Evolutionary conservation across 2,113 vertebrate species (phyloP), one percentile per base, ranked within the genome.

Genomic region (Nycticryphes semicollaris): DNA sequence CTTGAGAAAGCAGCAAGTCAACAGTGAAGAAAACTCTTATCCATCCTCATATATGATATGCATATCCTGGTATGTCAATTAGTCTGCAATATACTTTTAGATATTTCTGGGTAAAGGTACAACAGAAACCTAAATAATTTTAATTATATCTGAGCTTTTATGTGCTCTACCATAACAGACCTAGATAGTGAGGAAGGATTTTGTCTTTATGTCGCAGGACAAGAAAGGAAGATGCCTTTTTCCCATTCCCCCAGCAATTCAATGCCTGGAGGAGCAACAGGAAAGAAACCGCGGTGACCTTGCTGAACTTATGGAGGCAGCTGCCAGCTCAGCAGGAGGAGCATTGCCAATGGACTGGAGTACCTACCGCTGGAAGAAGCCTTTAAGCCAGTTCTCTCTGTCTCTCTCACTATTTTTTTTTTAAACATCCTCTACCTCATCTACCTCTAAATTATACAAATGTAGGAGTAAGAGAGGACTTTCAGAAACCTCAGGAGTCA

Each of bases 201-300:
- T 96, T 79, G 66, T 72, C 93, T 95, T 90, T 85, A 47, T 56
- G 59, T 84, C 0, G 1, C 45, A 60, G 75, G 66, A 70, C 18
- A 87, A 94, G 79, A 96, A 95, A 96, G 91, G 91, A 95, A 95
- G 94, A 75, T 94, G 94, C 45, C 59, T 90, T 97, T 87, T 87
- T 37, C 72, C 66, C 85, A 5, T 63, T 93, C 56, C 56, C 69
- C 50, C 83, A 94, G 73, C 72, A 95, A 90, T 84, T 94, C 87
- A 95, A 59, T 90, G 96, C 94, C 94, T 96, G 94, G 57, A 97
- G 96, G 89, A 97, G 95, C 85, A 93, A 94, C 96, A 96, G 97
- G 97, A 97, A 97, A 96, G 93, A 91, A 93, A 64, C 84, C 84
- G 73, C 21, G 53, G 84, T 94, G 95, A 97, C 96, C 94, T 76